A percentile compares a stretch with the other conserved stretches of the same genome.
These are phyloP conservation scores for Jacana jacana DNA, from an alignment of 2,113 vertebrate genomes.

Conservation along the genomic window DNA sequence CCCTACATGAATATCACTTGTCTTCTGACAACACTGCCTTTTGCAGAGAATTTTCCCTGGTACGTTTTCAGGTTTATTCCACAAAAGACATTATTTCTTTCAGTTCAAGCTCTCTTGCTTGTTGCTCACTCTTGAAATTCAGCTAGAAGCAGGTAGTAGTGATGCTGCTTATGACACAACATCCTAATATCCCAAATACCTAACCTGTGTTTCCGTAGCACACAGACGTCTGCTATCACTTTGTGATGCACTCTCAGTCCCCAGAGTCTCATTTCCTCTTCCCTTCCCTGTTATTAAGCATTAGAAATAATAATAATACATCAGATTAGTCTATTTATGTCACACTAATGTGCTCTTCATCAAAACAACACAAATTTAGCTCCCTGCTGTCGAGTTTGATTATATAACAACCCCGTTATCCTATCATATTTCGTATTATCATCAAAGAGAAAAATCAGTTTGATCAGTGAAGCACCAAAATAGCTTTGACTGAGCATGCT, in stretches of 20 bases:
- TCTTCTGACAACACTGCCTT: not conserved
- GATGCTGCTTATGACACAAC: not conserved
- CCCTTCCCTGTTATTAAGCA: conserved; percentile 58
- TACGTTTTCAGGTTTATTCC: not conserved
- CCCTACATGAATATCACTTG: not conserved
- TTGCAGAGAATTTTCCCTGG: not conserved
- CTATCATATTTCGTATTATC: conserved; percentile 61
- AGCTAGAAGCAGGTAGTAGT: not conserved
- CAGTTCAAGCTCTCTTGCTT: not conserved
- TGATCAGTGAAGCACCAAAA: conserved; percentile 66
- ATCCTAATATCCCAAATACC: not conserved
- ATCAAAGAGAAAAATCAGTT: conserved; percentile 62
- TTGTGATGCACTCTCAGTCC: conserved; percentile 29
- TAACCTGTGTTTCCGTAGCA: not conserved
- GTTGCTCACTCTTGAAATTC: not conserved
- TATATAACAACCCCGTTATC: conserved; percentile 58
- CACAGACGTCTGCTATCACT: not conserved
- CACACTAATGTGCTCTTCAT: conserved; percentile 59
- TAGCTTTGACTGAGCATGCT: conserved; percentile 50
- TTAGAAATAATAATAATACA: conserved; percentile 71
- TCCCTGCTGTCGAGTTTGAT: conserved; percentile 63
- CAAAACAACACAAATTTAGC: conserved; percentile 70
- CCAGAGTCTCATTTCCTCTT: conserved; percentile 45
- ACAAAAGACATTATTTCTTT: not conserved
- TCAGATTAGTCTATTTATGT: conserved; percentile 70